Evolutionary conservation across 2,888 invertebrate species (phyloP), one percentile per base, ranked within the genome.

Genomic region (Diaphora mendica): DNA sequence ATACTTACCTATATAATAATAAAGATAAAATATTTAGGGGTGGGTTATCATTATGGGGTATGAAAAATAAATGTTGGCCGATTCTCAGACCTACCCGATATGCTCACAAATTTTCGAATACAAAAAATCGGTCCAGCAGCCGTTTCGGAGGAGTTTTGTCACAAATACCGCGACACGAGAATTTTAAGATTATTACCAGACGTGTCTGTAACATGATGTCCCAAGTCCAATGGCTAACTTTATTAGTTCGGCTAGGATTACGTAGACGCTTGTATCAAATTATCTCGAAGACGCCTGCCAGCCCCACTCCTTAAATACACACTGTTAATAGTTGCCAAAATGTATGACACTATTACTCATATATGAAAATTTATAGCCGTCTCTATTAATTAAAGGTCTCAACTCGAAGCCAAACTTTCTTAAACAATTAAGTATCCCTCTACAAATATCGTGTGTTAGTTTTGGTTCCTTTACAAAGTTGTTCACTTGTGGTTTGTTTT

Each of bases 301-400:
- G n/a, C 55, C 80, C 78, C 81, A 66, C 72, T 65, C 82, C 82
- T 81, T 82, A 81, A 86, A 88, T 87, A 86, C 86, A 86, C 82
- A 77, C 75, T 75, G 82, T 82, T 89, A 88, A 89, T 88, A 89
- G 88, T 88, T 87, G 83, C 82, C 78, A 81, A 86, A 85, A 86
- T 85, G 82, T 80, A 82, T 80, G 81, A 80, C 82, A 87, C 62
- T 79, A 77, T 76, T 75, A 84, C 82, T 87, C 83, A 85, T 85
- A 87, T 88, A 89, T 88, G 87, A 87, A 87, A 91, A 92, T 91
- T 91, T 91, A 92, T 90, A 86, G 89, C 85, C 81, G 77, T 85
- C 86, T 86, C 87, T 88, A 91, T 90, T 91, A 92, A 91, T 92
- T 91, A 90, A 90, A 89, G 89, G 87, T 85, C 88, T 85, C 82